Evolutionary conservation across 2,888 invertebrate genomes (phyloP).

Genomic region (Caenorhabditis auriculariae): DNA sequence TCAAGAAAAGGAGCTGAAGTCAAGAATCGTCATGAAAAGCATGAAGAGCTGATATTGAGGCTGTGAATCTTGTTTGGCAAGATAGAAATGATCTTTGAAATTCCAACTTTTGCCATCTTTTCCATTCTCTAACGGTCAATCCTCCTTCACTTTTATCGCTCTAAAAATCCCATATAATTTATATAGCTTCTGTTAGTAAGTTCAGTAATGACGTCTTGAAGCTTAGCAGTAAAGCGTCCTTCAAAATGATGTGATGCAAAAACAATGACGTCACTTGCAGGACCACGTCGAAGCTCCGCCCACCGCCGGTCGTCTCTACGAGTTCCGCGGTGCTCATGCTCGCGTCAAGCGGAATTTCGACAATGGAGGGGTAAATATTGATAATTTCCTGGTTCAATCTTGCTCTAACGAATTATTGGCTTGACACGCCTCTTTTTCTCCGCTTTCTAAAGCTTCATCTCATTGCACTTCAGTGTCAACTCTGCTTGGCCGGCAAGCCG

Average conservation of each 20-base stretch:
- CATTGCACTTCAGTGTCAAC: conserved; percentile 26
- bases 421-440: neutral
- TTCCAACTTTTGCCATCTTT: too few relatives aligned
- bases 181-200: too few relatives aligned
- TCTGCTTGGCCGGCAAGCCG: conserved; percentile 43
- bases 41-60: too few relatives aligned
- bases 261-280: neutral
- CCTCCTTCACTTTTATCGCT: too few relatives aligned
- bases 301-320: conserved; percentile 38
- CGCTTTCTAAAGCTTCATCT: neutral
- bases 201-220: too few relatives aligned
- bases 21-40: too few relatives aligned
- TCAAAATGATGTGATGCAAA: neutral
- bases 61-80: too few relatives aligned
- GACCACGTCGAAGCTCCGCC: conserved; percentile 34
- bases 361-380: neutral
- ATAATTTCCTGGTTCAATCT: neutral
- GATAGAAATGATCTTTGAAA: too few relatives aligned
- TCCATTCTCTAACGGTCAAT: too few relatives aligned
- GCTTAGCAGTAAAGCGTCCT: too few relatives aligned
- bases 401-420: neutral
- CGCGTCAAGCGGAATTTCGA: conserved; percentile 36
- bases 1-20: too few relatives aligned
- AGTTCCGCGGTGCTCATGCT: conserved; percentile 27
- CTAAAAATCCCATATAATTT: too few relatives aligned